Base-by-base conservation (phyloP, 2,113 vertebrate species). In the Egretta garzetta region DNA sequence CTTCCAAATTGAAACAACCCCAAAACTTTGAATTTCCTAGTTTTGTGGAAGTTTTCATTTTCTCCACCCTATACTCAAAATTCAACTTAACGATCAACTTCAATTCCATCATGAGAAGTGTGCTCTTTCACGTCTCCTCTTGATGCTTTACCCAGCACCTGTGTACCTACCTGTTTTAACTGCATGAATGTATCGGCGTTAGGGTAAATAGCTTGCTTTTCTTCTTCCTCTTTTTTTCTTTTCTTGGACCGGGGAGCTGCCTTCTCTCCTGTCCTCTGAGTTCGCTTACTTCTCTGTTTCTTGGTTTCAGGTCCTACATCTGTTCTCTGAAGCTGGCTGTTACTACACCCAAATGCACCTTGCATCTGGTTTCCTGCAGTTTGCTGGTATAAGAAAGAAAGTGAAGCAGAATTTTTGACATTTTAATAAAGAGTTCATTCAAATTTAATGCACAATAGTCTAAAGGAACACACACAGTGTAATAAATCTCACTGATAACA, bases 181-280 rank as follows among this genome's bases (percentile, higher is more conserved):
- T 99, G 99, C 43, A 98, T 98, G 86, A 99, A 98, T 0, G 98
- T 97, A 84, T 99, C 99, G 2, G 98, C 94, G 20, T 97, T 97
- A 22, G 98, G 94, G 90, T 97, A 98, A 92, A 98, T 33, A 4
- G 94, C 86, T n/a, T 98, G 99, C 43, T 98, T 98, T 91, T 99
- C 99, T 50, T 99, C 99, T 41, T 99, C 99, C 13, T 99, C 99
- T 73, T 98, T 99, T 94, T 98, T 99, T 74, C 99, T 99, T 94
- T 99, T 99, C 96, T 99, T 99, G 94, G 98, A 98, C 39, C 99
- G 99, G 63, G 99, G 98, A 12, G 98, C 98, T 19, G 98, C 98
- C 93, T 98, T 98, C 96, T 99, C 99, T 64, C 98, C 98, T 0
- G 95, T 89, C 95, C 98, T 98, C 89, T 97, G 97, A 39, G 97